These are phyloP conservation scores for Volucella bombylans DNA, from an alignment of 2,888 invertebrate species.

Conservation along the genomic window DNA sequence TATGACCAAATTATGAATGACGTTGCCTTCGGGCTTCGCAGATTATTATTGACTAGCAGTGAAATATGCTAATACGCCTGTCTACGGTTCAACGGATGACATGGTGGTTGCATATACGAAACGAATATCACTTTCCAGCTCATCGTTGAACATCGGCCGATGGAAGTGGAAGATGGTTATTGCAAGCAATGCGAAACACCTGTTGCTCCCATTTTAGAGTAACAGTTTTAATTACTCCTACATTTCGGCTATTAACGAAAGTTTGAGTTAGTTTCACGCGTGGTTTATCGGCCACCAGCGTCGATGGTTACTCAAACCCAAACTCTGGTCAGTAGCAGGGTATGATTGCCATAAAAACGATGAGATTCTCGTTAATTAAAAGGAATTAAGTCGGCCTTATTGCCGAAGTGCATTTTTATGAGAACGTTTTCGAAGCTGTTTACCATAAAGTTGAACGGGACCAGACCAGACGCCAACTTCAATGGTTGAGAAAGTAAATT, in stretches of 20 bases:
- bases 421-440: conserved; percentile 42
- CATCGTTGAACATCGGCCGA: neutral
- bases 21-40: conserved; percentile 12
- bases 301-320: conserved; percentile 20
- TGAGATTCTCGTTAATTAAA: conserved; percentile 65
- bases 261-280: conserved; percentile 64
- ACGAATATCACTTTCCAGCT: conserved; percentile 47
- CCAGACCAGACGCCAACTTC: neutral
- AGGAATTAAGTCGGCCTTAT: conserved; percentile 64
- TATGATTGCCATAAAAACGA: conserved; percentile 24
- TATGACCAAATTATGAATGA: conserved; percentile 66
- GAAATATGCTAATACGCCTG: conserved; percentile 66
- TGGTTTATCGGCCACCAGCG: conserved; percentile 50
- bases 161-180: conserved; percentile 7
- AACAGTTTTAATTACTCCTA: conserved; percentile 60
- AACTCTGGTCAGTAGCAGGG: neutral
- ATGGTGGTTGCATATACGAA: conserved; percentile 47
- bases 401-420: conserved; percentile 72
- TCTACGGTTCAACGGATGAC: conserved; percentile 49
- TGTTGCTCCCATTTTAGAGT: conserved; percentile 70
- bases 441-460: conserved; percentile 60
- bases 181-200: conserved; percentile 48
- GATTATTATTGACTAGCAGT: conserved; percentile 1
- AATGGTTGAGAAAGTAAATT: conserved; percentile 29
- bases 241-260: conserved; percentile 69